Percentiles rank a stretch among this genome's conserved stretches.
phyloP scores from a whole-genome alignment of 2,113 vertebrate species.

The Sinocyclocheilus anshuiensis region DNA sequence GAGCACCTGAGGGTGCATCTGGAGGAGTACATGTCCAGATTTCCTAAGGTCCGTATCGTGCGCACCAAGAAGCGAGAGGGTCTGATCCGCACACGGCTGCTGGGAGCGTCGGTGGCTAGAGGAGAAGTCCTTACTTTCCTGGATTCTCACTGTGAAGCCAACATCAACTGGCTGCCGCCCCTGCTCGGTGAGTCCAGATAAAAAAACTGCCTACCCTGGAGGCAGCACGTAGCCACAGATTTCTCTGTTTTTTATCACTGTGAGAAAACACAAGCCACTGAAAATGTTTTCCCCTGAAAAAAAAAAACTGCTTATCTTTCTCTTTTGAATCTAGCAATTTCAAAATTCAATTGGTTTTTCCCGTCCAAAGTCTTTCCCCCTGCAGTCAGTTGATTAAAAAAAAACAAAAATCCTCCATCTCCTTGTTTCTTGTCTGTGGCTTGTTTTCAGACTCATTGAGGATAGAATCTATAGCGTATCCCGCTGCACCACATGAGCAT shows the following conservation, averaged over 20 bases:
- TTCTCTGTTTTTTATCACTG: slow-evolving; percentile 9
- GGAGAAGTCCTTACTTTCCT: slow-evolving; percentile 88
- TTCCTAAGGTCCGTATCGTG: slow-evolving; percentile 86
- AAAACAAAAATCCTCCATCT: slow-evolving; percentile 2
- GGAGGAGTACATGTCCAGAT: slow-evolving; percentile 85
- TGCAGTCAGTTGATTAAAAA: slow-evolving; percentile 49
- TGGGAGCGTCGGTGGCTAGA: slow-evolving; percentile 84
- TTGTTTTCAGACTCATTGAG: slow-evolving; percentile 36
- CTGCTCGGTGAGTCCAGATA: slow-evolving; percentile 81
- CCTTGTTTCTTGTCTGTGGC: slow-evolving; percentile 10
- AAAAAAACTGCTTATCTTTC: slow-evolving; percentile 51
- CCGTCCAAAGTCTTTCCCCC: slow-evolving; percentile 28
- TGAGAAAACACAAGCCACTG: slow-evolving; percentile 22
- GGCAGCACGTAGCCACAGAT: background rate
- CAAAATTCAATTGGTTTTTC: slow-evolving; percentile 53
- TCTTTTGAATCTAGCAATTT: slow-evolving; percentile 52
- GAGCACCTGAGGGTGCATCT: slow-evolving; percentile 85
- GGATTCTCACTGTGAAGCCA: slow-evolving; percentile 91
- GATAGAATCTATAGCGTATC: slow-evolving; percentile 24
- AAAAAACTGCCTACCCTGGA: slow-evolving; percentile 17
- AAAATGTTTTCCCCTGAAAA: no score
- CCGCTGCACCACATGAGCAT: slow-evolving; percentile 6
- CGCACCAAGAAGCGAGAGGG: slow-evolving; percentile 88
- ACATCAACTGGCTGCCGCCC: slow-evolving; percentile 90
- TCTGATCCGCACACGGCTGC: slow-evolving; percentile 85